Evolutionary conservation across 2,797 vertebrate genomes (phyloP).

Genomic region (Tarsius wallacei): DNA sequence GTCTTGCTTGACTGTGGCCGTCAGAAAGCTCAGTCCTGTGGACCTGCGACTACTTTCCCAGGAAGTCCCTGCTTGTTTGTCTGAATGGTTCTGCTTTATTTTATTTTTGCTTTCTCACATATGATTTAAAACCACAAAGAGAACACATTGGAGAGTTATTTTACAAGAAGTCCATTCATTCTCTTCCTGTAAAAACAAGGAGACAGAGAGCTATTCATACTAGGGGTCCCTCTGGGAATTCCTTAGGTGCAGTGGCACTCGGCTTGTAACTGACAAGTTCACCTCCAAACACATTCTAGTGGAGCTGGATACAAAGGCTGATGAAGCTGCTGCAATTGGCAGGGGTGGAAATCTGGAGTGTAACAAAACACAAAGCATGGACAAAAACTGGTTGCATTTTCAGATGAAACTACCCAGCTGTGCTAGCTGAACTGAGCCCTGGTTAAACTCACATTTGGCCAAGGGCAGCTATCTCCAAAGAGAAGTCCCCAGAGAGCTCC

Average conservation of each 20-base stretch:
- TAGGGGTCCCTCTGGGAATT: not conserved
- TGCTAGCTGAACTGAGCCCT: not conserved
- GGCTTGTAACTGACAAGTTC: not conserved
- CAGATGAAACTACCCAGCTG: not conserved
- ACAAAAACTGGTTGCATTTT: not conserved
- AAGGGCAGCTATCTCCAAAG: not conserved
- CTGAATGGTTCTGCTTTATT: not conserved
- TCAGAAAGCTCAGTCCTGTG: rapidly evolving
- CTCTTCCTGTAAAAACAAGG: conserved; percentile 6
- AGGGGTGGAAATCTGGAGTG: not conserved
- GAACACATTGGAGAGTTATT: not conserved
- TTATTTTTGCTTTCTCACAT: conserved; percentile 45
- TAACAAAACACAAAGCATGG: not conserved
- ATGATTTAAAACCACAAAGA: not conserved
- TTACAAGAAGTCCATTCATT: not conserved
- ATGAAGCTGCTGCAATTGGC: not conserved
- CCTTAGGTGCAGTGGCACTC: rapidly evolving
- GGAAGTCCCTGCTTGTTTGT: too few species aligned
- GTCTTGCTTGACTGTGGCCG: not conserved
- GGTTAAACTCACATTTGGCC: rapidly evolving
- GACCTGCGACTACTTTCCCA: not conserved
- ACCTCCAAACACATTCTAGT: rapidly evolving
- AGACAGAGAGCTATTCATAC: not conserved
- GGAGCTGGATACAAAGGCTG: not conserved
- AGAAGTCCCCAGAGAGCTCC: not conserved